Evolutionary conservation across 2,888 invertebrate species (phyloP).

Genomic region (Meteorus colon): DNA sequence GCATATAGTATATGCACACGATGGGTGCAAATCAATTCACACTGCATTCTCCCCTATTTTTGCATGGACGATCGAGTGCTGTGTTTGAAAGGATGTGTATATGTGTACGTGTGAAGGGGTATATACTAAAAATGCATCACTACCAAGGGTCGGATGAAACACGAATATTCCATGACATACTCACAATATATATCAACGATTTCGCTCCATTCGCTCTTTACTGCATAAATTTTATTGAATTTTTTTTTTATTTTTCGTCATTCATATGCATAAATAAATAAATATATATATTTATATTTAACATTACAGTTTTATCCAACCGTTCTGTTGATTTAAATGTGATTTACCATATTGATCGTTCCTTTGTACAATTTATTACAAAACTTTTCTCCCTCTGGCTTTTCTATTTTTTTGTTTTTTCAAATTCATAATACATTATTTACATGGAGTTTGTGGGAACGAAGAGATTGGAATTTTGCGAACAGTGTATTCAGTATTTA

Average conservation of each 20-base stretch:
- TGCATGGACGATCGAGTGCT: not conserved
- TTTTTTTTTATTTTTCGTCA: not conserved
- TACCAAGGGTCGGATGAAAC: conserved; percentile 16
- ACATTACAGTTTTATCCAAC: conserved; percentile 23
- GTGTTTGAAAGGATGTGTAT: not conserved
- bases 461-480: no score
- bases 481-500: no score
- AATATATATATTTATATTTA: not conserved
- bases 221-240: conserved; percentile 16
- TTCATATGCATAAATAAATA: not conserved
- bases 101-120: not conserved
- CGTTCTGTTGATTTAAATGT: not conserved
- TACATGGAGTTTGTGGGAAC: no score
- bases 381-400: not conserved
- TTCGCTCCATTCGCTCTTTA: conserved; percentile 28
- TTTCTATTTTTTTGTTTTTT: no score
- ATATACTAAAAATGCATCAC: conserved; percentile 3
- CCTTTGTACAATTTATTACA: not conserved
- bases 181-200: conserved; percentile 18
- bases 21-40: conserved; percentile 9
- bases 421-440: no score
- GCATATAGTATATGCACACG: not conserved
- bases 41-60: conserved; percentile 17
- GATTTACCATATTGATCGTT: not conserved
- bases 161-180: not conserved